Percentiles rank a stretch among this genome's conserved stretches.
These are phyloP conservation scores for Euplexia lucipara DNA, from an alignment of 2,888 invertebrate genomes.

Conservation along the genomic window DNA sequence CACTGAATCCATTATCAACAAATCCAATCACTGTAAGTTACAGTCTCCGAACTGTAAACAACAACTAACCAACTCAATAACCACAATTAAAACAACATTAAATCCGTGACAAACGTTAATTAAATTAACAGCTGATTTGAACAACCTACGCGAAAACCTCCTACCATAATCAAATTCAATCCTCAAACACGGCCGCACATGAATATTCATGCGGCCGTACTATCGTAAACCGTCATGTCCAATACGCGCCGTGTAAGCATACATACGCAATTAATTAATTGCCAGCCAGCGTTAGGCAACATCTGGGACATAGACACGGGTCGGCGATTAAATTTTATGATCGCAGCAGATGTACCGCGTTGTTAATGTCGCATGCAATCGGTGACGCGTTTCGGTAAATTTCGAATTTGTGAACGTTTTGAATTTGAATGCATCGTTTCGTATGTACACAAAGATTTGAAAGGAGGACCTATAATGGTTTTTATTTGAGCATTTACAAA, in stretches of 20 bases:
- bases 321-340: constrained; percentile 86
- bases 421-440: constrained; percentile 36
- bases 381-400: constrained; percentile 65
- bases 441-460: not conserved
- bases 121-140: constrained; percentile 61
- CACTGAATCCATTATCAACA: not conserved
- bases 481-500: not conserved
- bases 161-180: constrained; percentile 77
- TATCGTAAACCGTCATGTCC: constrained; percentile 85
- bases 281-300: constrained; percentile 83
- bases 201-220: constrained; percentile 82
- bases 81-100: constrained; percentile 53
- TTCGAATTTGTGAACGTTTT: constrained; percentile 66
- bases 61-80: constrained; percentile 32
- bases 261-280: constrained; percentile 86
- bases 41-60: constrained; percentile 14
- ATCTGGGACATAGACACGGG: constrained; percentile 81
- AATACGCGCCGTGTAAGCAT: constrained; percentile 83
- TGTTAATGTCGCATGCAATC: constrained; percentile 75
- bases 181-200: constrained; percentile 74
- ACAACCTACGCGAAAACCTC: constrained; percentile 48
- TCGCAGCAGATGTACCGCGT: constrained; percentile 80
- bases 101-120: constrained; percentile 54
- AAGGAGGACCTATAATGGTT: too few species aligned
- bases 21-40: not conserved